These are phyloP conservation scores for Meriones unguiculatus DNA, from an alignment of 2,113 vertebrate species.

Conservation along the genomic window DNA sequence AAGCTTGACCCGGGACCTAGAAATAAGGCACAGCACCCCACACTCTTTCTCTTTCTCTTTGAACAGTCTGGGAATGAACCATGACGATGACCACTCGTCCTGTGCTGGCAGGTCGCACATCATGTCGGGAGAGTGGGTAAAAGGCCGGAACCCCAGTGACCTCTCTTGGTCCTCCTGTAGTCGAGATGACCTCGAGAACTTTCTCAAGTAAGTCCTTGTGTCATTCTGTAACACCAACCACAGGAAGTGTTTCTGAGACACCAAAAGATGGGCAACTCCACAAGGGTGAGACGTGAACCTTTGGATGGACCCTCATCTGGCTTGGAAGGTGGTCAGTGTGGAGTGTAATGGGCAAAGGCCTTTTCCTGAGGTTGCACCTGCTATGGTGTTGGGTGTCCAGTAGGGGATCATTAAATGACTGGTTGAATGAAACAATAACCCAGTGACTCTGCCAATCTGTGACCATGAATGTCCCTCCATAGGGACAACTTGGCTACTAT, in stretches of 20 bases:
- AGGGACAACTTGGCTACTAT: fast-evolving
- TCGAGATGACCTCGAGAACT: constrained; percentile 95
- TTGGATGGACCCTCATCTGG: not conserved
- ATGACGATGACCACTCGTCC: constrained; percentile 94
- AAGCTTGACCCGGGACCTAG: not conserved
- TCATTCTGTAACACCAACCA: not conserved
- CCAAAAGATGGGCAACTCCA: not conserved
- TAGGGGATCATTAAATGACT: too few relatives aligned
- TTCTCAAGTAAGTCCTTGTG: constrained; percentile 92
- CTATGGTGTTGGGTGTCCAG: fast-evolving
- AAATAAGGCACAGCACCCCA: not conserved
- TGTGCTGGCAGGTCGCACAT: constrained; percentile 96
- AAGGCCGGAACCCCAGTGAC: constrained; percentile 97
- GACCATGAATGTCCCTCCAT: not conserved
- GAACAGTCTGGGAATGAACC: constrained; percentile 97
- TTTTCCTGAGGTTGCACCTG: not conserved
- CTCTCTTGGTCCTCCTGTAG: constrained; percentile 98
- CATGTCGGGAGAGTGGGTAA: constrained; percentile 99
- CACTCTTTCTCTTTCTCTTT: constrained; percentile 65
- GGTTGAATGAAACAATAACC: not conserved
- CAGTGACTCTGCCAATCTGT: not conserved
- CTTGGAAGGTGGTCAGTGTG: too few relatives aligned
- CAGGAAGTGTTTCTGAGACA: not conserved
- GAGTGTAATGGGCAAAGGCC: not conserved
- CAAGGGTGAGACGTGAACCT: not conserved